Percentiles rank a stretch among this genome's conserved stretches.
These are phyloP conservation scores for Pogoniulus pusillus DNA, from an alignment of 2,797 vertebrate genomes.

Conservation along the genomic window DNA sequence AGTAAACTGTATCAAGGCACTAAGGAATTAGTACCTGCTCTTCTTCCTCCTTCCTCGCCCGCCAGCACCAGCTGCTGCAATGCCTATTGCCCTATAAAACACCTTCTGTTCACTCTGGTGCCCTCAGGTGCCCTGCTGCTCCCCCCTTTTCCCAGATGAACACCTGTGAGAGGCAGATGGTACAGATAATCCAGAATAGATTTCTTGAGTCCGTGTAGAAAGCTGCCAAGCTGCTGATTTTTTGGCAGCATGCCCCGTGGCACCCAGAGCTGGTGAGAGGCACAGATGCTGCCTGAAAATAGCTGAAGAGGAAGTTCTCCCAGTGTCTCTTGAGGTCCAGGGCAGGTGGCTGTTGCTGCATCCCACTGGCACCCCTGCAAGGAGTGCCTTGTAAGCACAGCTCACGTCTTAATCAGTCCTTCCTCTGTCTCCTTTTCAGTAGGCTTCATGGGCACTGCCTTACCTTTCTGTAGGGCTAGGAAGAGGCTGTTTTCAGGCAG, in stretches of 20 bases:
- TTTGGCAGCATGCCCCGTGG: slow-evolving; percentile 51
- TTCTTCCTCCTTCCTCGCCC: neutral
- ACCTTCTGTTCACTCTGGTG: neutral
- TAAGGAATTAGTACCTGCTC: neutral
- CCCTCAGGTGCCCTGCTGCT: slow-evolving; percentile 64
- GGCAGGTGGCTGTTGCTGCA: neutral
- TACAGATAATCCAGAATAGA: slow-evolving; percentile 58
- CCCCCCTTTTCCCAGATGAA: slow-evolving; percentile 18
- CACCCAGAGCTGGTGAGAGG: slow-evolving; percentile 41
- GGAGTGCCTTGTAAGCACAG: neutral
- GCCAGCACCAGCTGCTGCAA: slow-evolving; percentile 20
- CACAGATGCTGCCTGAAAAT: slow-evolving; percentile 54
- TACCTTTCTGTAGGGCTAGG: rapidly evolving
- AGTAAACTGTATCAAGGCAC: neutral
- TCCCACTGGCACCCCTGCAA: rapidly evolving
- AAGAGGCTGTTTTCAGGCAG: neutral
- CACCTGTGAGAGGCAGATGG: slow-evolving; percentile 62
- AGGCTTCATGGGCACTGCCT: neutral
- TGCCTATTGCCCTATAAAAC: neutral
- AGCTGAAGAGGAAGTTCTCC: slow-evolving; percentile 59
- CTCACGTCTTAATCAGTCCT: neutral
- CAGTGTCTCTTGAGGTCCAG: neutral
- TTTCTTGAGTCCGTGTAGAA: slow-evolving; percentile 58
- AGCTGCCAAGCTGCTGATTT: slow-evolving; percentile 65
- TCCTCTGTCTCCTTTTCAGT: neutral